Percentiles rank a stretch among this genome's conserved stretches.
These are phyloP conservation scores for Bimastos eiseni DNA, from an alignment of 2,888 invertebrate genomes.

Conservation along the genomic window DNA sequence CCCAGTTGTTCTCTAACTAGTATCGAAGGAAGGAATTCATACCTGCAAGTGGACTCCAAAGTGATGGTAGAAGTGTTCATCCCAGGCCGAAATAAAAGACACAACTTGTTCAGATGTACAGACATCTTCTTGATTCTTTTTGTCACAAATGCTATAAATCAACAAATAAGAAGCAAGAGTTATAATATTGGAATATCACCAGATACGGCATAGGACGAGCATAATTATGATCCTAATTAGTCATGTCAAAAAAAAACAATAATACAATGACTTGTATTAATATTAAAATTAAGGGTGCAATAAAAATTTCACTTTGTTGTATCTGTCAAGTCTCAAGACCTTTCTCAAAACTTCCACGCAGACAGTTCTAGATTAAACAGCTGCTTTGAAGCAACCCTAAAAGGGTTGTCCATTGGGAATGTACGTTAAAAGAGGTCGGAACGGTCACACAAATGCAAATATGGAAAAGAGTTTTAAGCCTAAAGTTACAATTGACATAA, in stretches of 20 bases:
- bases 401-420: too few relatives aligned
- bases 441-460: too few relatives aligned
- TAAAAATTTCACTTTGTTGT: neutral
- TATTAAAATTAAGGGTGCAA: neutral
- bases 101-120: neutral
- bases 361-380: too few relatives aligned
- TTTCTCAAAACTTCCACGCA: too few relatives aligned
- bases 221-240: neutral
- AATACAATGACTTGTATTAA: neutral
- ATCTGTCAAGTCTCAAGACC: neutral
- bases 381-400: too few relatives aligned
- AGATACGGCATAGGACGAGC: neutral
- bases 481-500: too few relatives aligned
- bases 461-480: too few relatives aligned
- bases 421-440: too few relatives aligned
- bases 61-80: constrained; percentile 13
- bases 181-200: neutral
- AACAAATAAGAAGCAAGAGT: neutral
- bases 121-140: neutral
- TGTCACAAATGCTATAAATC: neutral
- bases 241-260: neutral
- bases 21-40: neutral
- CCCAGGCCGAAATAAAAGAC: neutral
- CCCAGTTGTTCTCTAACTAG: too few relatives aligned
- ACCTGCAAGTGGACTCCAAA: neutral